Base-by-base conservation (phyloP, 2,888 invertebrate genomes). In the Drosophila acutilabella region DNA sequence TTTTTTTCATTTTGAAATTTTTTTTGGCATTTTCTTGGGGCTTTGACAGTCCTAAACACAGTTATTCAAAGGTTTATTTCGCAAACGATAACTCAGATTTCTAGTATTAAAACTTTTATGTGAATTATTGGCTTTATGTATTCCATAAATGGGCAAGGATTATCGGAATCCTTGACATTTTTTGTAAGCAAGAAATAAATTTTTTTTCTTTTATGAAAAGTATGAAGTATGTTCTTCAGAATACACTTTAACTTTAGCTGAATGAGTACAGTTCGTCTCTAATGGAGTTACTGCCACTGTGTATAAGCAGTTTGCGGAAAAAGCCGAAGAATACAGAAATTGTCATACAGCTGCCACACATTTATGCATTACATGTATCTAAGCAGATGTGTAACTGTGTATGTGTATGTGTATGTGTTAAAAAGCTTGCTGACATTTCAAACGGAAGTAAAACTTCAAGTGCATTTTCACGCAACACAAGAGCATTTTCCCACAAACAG, bases 371-470 rank as follows among this genome's bases (percentile, higher is more conserved):
- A 45, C 56, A 38, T 45, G 11, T 20, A 36, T 7, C 47, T 23
- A 45, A 45, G 5, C 33, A 44, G 33, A 3, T 48, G 26, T 18
- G 26, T 30, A 30, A 8, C 26, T 30, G 16, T 44, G 23, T 33
- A 14, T 20, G 51, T 51, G 16, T 40, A 5, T 36, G 7, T 5
- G 13, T 33, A 13, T 47, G 57, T 62, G 30, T 56, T 45, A 42
- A 20, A 44, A n/a, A 7, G 38, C 41, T 30, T 64, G 56, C 53
- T 61, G 68, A 71, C 75, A 66, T 68, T 79, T 66, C 53, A 38
- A 66, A 60, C 64, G 68, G 59, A 84, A 64, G 59, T 56, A 23
- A 61, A 79, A 50, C 64, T 76, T 73, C 51, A 64, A 66, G 65
- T 52, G 64, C 48, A 64, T 51, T 72, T 64, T 40, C 53, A 59